phyloP scores from a whole-genome alignment of 1,140 invertebrate species.

The Maconellicoccus hirsutus region DNA sequence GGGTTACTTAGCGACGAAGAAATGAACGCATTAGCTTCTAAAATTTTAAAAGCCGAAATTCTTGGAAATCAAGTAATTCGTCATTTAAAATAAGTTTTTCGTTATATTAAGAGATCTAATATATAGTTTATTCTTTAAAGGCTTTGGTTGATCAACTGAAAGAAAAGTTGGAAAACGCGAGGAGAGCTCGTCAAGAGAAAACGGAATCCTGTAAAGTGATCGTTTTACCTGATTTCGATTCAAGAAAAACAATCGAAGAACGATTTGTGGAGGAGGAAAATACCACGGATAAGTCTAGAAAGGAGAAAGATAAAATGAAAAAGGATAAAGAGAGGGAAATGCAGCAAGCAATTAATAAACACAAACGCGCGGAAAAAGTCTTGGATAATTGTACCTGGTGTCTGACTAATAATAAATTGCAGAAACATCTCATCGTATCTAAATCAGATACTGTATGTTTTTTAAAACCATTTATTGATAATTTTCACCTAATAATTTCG shows the following conservation, averaged over 20 bases:
- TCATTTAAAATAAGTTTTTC: conserved; percentile 4
- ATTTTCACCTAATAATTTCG: neutral
- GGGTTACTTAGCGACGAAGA: conserved; percentile 22
- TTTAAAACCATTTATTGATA: neutral
- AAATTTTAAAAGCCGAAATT: conserved; percentile 81
- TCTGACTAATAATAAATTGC: conserved; percentile 62
- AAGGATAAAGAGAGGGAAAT: conserved; percentile 48
- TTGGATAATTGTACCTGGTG: conserved; percentile 74
- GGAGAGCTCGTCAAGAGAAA: conserved; percentile 37
- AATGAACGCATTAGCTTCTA: conserved; percentile 68
- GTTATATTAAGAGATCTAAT: neutral
- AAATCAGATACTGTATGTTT: conserved; percentile 57
- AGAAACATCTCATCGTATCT: conserved; percentile 77
- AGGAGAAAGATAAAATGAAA: conserved; percentile 47
- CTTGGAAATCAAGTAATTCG: conserved; percentile 56
- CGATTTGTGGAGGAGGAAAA: conserved; percentile 44
- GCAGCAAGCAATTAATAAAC: conserved; percentile 56
- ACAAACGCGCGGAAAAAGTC: conserved; percentile 50
- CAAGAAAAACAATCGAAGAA: conserved; percentile 31
- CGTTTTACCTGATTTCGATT: conserved; percentile 57
- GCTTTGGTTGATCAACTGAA: conserved; percentile 57
- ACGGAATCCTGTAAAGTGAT: conserved; percentile 41
- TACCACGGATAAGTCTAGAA: conserved; percentile 80
- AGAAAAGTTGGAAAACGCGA: conserved; percentile 56
- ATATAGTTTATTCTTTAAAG: conserved; percentile 31